Evolutionary conservation across 2,888 invertebrate genomes (phyloP).

Genomic region (Drosophila rellima): DNA sequence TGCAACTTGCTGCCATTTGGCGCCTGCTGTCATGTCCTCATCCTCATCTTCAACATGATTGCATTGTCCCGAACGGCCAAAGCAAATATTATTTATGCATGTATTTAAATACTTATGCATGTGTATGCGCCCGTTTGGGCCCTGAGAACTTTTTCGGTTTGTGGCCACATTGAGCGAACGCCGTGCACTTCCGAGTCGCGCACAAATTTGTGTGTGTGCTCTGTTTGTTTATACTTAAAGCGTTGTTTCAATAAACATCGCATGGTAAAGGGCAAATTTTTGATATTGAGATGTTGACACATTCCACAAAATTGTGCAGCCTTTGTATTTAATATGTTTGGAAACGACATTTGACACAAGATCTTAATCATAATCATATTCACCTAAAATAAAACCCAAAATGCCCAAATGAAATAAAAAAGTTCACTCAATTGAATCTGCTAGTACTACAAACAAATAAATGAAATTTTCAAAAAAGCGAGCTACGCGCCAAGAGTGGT

Average conservation of each 20-base stretch:
- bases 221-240: conserved; percentile 71
- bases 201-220: conserved; percentile 53
- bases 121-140: conserved; percentile 14
- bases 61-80: conserved; percentile 58
- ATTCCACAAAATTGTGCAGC: conserved; percentile 17
- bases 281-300: conserved; percentile 51
- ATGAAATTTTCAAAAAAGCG: background rate
- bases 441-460: too few species aligned
- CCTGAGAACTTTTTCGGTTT: conserved; percentile 73
- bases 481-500: background rate
- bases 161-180: conserved; percentile 57
- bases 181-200: conserved; percentile 60
- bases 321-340: background rate
- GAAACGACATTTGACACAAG: background rate
- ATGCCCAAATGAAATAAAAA: too few species aligned
- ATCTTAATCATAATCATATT: background rate
- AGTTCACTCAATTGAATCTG: too few species aligned
- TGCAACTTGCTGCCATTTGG: conserved; percentile 67
- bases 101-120: conserved; percentile 4
- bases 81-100: conserved; percentile 72
- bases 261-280: conserved; percentile 68
- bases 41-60: conserved; percentile 29
- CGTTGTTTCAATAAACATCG: conserved; percentile 72
- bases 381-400: background rate
- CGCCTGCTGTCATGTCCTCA: conserved; percentile 15